Conservation (phyloP, 64 coral and sea anemone species). For the Acropora yongei region DNA sequence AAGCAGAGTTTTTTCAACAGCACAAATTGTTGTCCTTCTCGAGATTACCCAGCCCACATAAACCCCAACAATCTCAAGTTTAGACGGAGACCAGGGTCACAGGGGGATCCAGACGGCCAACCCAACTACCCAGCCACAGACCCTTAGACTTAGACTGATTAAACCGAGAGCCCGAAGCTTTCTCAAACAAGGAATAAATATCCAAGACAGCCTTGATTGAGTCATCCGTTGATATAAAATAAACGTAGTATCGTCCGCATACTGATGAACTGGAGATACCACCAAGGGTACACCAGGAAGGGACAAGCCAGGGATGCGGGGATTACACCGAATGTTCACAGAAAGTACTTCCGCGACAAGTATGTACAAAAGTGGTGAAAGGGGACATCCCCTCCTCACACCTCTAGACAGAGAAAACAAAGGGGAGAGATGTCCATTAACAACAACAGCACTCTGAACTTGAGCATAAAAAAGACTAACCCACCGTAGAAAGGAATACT, state of each 20-base stretch:
- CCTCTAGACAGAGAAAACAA: conserved; percentile 50
- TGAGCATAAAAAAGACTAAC: conserved; percentile 20
- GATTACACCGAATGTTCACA: background rate
- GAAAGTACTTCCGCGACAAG: conserved; percentile 26
- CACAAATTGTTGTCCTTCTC: too few relatives aligned
- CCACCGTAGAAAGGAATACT: conserved; percentile 15
- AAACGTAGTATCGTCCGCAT: conserved; percentile 50
- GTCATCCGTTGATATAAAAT: background rate
- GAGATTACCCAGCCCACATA: too few relatives aligned
- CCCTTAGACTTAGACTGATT: conserved; percentile 52
- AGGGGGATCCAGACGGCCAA: conserved; percentile 15
- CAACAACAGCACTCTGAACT: background rate
- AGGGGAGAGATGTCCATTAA: conserved; percentile 17
- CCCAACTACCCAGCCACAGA: conserved; percentile 39
- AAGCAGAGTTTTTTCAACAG: too few relatives aligned
- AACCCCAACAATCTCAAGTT: too few relatives aligned
- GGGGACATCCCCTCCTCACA: conserved; percentile 66
- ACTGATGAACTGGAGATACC: background rate
- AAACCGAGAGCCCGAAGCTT: background rate
- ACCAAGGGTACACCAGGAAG: background rate
- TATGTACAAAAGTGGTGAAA: conserved; percentile 47
- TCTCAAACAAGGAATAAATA: background rate
- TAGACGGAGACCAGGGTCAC: background rate
- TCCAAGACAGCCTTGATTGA: background rate
- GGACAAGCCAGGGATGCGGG: background rate